Conservation (phyloP, 2,113 vertebrate species). For the Tupaia tana region DNA sequence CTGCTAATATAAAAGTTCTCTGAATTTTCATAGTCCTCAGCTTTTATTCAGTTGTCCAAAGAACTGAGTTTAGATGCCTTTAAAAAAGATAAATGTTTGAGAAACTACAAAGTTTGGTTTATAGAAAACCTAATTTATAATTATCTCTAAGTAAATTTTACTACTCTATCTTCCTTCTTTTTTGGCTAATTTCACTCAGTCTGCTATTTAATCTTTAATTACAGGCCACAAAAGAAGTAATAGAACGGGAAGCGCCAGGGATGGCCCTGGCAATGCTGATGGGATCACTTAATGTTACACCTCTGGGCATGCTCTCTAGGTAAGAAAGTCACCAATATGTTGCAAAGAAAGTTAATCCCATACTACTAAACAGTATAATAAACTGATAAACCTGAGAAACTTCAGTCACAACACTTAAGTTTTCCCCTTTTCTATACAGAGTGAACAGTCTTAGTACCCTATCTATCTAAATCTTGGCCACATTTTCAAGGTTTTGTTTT, state of each 20-base stretch:
- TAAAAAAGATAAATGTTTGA: conserved; percentile 16
- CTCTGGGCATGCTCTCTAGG: conserved; percentile 99
- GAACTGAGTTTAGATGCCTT: conserved; percentile 12
- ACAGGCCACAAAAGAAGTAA: conserved; percentile 99
- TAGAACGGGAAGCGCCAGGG: conserved; percentile 97
- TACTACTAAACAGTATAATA: conserved; percentile 19
- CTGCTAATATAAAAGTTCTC: conserved; percentile 8
- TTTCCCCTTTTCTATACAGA: neutral
- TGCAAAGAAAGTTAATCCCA: conserved; percentile 67
- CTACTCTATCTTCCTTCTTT: conserved; percentile 68
- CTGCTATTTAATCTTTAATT: conserved; percentile 86
- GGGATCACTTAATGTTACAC: conserved; percentile 99
- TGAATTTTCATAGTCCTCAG: conserved; percentile 4
- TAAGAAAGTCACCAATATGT: conserved; percentile 84
- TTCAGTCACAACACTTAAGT: neutral
- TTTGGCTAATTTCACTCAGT: conserved; percentile 84
- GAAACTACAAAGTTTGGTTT: conserved; percentile 46
- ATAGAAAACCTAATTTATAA: conserved; percentile 38
- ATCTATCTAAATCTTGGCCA: neutral
- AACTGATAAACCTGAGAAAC: neutral
- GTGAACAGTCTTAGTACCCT: conserved; percentile 25
- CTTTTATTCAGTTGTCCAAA: conserved; percentile 35
- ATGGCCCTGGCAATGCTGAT: conserved; percentile 99
- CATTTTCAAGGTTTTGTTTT: neutral
- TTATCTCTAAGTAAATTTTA: conserved; percentile 75